Evolutionary conservation across 2,797 vertebrate species (phyloP), one percentile per base, ranked within the genome.

Genomic region (Hemibagrus guttatus): DNA sequence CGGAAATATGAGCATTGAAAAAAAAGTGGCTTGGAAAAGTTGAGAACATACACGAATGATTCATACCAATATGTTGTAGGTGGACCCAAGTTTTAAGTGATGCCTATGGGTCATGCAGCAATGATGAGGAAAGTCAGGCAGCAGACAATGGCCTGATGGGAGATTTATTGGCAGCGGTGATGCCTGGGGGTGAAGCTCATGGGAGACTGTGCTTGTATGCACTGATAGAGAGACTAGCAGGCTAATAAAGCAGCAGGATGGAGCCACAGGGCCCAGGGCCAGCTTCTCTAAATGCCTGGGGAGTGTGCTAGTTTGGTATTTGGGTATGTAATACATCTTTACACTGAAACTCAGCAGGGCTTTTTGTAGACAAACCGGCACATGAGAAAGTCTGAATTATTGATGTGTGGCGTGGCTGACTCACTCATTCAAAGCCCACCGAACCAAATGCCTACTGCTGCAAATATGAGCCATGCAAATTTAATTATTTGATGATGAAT

Each of bases 251-350:
- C 83, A 87, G 88, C 58, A n/a, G 17, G 83, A 74, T 39, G 58
- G 56, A 56, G 46, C 28, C 31, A 56, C 42, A 58, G 46, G 75
- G 56, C 61, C 59, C 4, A 14, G 64, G 74, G 82, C 54, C 28
- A 79, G 83, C 21, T 76, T 88, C 80, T 88, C 81, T 74, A 88
- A 89, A 89, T 63, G 82, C 83, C 75, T 74, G 54, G 69, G 66
- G 85, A 86, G 83, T 81, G 75, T 82, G 52, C 63, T 83, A 88
- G 56, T 79, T 89, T 88, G 71, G 86, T 90, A 89, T 88, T 87
- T 90, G 85, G 87, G 84, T 81, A 88, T 83, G 86, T 82, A 88
- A 87, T 90, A 88, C 85, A 87, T 91, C 87, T 90, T 89, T 88
- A 84, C 88, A 85, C 74, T 82, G 85, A 72, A 87, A 87, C 85